A percentile compares a stretch with the other conserved stretches of the same genome.
Conservation (phyloP, 2,888 invertebrate genomes). For the Tetropium fuscum region DNA sequence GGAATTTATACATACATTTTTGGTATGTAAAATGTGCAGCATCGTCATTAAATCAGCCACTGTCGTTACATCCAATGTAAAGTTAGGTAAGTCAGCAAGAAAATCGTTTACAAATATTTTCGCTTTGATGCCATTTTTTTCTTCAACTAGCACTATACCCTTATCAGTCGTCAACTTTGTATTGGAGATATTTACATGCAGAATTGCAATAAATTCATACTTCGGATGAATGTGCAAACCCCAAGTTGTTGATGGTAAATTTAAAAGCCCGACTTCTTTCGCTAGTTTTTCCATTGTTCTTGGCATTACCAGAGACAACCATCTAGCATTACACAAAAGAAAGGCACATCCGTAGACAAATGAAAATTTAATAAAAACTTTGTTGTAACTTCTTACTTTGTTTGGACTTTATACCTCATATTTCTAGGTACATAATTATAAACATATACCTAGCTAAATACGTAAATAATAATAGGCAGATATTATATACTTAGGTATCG, state of each 20-base stretch:
- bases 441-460: too few species aligned
- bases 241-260: constrained; percentile 14
- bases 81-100: constrained; percentile 1
- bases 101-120: constrained; percentile 13
- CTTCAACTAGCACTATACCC: constrained; percentile 8
- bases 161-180: neutral
- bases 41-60: neutral
- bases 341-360: too few species aligned
- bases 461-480: too few species aligned
- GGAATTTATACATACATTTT: constrained; percentile 7
- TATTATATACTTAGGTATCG: too few species aligned
- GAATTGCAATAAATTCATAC: constrained; percentile 1
- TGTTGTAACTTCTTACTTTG: too few species aligned
- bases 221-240: constrained; percentile 11
- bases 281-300: constrained; percentile 11
- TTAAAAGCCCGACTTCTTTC: neutral
- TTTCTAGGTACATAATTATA: too few species aligned
- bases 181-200: constrained; percentile 2
- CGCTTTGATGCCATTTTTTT: neutral
- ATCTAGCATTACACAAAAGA: too few species aligned
- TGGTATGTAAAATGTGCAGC: neutral
- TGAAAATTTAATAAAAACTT: too few species aligned
- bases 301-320: too few species aligned
- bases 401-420: too few species aligned
- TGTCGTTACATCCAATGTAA: neutral